phyloP scores from a whole-genome alignment of 1,140 invertebrate species.

The Mylabris phalerata region DNA sequence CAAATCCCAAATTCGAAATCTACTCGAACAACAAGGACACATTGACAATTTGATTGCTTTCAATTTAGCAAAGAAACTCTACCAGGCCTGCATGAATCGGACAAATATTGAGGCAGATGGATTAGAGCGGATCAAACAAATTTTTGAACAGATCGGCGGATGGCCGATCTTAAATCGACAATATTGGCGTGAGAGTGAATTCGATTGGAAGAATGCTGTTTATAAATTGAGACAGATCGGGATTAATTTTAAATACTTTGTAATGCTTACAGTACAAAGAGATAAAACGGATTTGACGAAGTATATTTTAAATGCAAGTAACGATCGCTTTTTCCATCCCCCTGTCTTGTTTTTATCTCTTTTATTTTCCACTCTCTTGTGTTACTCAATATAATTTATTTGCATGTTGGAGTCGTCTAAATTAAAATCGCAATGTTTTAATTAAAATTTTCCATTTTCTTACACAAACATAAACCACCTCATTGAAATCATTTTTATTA shows the following conservation, averaged over 20 bases:
- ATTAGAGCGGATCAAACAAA: conserved; percentile 43
- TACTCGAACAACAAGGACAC: conserved; percentile 26
- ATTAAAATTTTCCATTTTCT: conserved; percentile 10
- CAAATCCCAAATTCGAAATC: conserved; percentile 25
- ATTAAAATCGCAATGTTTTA: background rate
- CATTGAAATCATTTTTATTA: too few relatives aligned
- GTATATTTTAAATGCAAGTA: conserved; percentile 35
- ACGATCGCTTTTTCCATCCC: background rate
- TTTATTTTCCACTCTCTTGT: too few relatives aligned
- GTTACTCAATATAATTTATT: background rate
- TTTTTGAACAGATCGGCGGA: conserved; percentile 50
- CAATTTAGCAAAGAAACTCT: conserved; percentile 31
- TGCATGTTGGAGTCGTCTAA: background rate
- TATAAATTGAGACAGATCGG: conserved; percentile 31
- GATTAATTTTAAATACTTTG: conserved; percentile 34
- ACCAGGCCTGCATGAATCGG: conserved; percentile 35
- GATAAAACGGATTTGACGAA: conserved; percentile 26
- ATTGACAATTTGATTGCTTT: conserved; percentile 20
- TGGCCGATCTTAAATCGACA: conserved; percentile 53
- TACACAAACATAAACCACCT: too few relatives aligned
- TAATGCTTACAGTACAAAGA: conserved; percentile 27
- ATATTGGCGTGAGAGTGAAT: conserved; percentile 46
- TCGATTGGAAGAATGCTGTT: conserved; percentile 39
- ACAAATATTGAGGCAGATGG: conserved; percentile 32
- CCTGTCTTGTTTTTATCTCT: too few relatives aligned